Conservation (phyloP, 2,797 vertebrate genomes). For the Oreortyx pictus region DNA sequence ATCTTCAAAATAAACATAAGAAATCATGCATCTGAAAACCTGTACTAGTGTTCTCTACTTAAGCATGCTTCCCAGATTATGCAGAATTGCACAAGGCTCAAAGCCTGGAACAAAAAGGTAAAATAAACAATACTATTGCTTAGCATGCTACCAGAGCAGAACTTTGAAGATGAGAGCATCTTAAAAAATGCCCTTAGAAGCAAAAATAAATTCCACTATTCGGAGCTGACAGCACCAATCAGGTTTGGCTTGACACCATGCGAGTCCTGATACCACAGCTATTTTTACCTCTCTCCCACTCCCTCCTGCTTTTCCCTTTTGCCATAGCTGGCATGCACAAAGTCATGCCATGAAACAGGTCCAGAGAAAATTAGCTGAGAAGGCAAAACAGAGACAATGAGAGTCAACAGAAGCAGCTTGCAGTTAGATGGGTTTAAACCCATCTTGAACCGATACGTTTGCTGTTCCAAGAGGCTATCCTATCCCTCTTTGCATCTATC, state of each 20-base stretch:
- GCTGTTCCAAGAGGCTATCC: not conserved
- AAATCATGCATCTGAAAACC: not conserved
- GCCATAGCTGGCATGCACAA: not conserved
- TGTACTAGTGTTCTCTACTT: not conserved
- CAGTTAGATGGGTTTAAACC: constrained; percentile 28
- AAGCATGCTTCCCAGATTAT: not conserved
- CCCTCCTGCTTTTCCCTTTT: not conserved
- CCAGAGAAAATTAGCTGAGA: not conserved
- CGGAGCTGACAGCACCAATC: not conserved
- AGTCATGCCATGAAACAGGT: not conserved
- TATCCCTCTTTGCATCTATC: not conserved
- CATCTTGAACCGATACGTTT: constrained; percentile 8
- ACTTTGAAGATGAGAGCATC: not conserved
- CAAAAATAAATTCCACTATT: not conserved
- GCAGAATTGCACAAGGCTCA: not conserved
- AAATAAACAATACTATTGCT: not conserved
- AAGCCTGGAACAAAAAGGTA: not conserved
- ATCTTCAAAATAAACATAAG: not conserved
- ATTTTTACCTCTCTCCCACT: not conserved
- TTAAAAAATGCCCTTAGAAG: not conserved
- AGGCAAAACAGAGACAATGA: not conserved
- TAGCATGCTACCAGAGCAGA: not conserved
- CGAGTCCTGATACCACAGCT: rapidly evolving
- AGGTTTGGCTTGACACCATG: not conserved
- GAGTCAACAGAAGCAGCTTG: not conserved